Percentiles rank a stretch among this genome's conserved stretches.
phyloP scores from a whole-genome alignment of 2,888 invertebrate genomes.

The Metopia argyrocephala region DNA sequence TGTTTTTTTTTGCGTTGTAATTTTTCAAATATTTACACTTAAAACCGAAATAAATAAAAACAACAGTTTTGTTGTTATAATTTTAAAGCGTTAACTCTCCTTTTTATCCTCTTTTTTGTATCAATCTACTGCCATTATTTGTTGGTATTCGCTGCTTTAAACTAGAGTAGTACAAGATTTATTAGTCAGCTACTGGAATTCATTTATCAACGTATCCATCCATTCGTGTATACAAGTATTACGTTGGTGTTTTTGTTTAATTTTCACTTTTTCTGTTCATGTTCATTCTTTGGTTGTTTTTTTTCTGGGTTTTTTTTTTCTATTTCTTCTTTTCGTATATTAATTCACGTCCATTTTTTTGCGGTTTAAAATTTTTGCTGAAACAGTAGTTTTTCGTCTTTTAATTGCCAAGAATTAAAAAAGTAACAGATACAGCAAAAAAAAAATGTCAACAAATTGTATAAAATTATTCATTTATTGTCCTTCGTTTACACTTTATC shows the following conservation, averaged over 20 bases:
- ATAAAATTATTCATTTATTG: constrained; percentile 20
- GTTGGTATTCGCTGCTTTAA: no score
- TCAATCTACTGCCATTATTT: no score
- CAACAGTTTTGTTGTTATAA: neutral
- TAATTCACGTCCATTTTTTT: constrained; percentile 28
- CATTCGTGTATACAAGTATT: neutral
- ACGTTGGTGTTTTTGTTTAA: neutral
- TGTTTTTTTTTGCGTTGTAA: no score
- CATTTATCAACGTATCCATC: constrained; percentile 34
- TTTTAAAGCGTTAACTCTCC: neutral
- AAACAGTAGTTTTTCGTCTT: constrained; percentile 31
- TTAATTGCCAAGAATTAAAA: constrained; percentile 42
- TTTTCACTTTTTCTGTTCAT: neutral
- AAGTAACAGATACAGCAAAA: constrained; percentile 2
- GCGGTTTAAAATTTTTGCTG: constrained; percentile 38
- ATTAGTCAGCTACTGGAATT: constrained; percentile 18
- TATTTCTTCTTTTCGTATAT: constrained; percentile 11
- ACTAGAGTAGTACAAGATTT: neutral
- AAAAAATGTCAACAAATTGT: constrained; percentile 3
- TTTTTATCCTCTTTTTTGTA: no score
- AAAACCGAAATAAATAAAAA: neutral
- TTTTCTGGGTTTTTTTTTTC: neutral
- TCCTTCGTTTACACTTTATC: constrained; percentile 38
- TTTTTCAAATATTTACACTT: constrained; percentile 37
- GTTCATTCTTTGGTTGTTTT: neutral